A percentile compares a stretch with the other conserved stretches of the same genome.
Evolutionary conservation across 2,113 vertebrate genomes (phyloP).

Genomic region (Cariama cristata): DNA sequence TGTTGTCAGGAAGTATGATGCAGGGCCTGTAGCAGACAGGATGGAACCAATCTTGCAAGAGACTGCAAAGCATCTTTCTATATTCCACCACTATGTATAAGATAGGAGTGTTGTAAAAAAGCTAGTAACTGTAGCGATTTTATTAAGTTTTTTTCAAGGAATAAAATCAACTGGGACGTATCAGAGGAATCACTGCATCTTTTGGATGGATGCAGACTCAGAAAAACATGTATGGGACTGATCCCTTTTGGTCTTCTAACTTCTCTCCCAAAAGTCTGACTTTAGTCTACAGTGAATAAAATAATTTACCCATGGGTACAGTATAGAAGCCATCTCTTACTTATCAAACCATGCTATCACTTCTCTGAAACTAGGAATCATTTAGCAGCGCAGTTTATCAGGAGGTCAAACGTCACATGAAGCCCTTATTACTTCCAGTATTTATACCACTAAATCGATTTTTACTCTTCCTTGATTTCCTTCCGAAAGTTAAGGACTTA

Average conservation of each 20-base stretch:
- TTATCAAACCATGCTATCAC: not conserved
- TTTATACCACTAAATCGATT: constrained; percentile 34
- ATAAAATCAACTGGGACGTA: not conserved
- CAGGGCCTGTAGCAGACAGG: not conserved
- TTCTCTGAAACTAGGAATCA: not conserved
- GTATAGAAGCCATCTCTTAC: not conserved
- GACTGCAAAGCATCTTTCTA: not conserved
- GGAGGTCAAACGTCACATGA: not conserved
- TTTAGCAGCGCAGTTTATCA: not conserved
- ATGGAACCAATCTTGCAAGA: not conserved
- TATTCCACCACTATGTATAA: not conserved
- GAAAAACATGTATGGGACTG: not conserved
- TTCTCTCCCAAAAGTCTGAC: not conserved
- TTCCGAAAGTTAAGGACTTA: not conserved
- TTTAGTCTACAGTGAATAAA: not conserved
- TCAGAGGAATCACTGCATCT: not conserved
- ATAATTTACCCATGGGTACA: not conserved
- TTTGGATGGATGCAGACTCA: not conserved
- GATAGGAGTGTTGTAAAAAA: not conserved
- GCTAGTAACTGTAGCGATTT: not conserved
- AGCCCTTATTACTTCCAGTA: constrained; percentile 25
- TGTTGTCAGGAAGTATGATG: not conserved
- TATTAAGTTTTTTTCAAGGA: not conserved
- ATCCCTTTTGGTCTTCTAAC: not conserved
- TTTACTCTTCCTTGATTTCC: constrained; percentile 40